Conservation (phyloP, 1,140 invertebrate species). For the Meloidogyne exigua region DNA sequence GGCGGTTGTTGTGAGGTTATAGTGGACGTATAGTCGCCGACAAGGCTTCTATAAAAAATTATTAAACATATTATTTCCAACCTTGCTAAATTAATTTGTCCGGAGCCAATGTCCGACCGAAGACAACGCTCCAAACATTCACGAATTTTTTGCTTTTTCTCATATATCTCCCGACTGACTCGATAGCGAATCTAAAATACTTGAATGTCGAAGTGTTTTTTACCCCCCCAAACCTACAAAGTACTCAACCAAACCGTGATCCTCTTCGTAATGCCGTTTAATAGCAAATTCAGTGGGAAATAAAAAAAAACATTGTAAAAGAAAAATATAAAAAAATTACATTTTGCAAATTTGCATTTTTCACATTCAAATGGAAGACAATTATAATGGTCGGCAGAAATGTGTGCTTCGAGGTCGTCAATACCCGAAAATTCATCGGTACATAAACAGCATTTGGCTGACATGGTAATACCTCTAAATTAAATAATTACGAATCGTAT, state of each 20-base stretch:
- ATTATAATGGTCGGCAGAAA: slow-evolving; percentile 31
- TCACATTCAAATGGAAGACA: slow-evolving; percentile 39
- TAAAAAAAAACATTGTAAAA: too few relatives aligned
- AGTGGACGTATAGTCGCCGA: not conserved
- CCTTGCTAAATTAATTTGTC: not conserved
- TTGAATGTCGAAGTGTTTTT: not conserved
- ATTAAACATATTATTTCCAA: not conserved
- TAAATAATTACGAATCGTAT: not conserved
- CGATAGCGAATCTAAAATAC: slow-evolving; percentile 26
- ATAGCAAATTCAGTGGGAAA: slow-evolving; percentile 44
- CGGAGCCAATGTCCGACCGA: not conserved
- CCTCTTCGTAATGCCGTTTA: slow-evolving; percentile 33
- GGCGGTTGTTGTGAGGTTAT: not conserved
- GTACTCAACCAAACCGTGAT: slow-evolving; percentile 40
- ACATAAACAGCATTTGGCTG: slow-evolving; percentile 24
- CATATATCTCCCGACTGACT: slow-evolving; percentile 18
- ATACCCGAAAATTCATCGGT: slow-evolving; percentile 26
- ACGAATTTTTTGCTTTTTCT: slow-evolving; percentile 29
- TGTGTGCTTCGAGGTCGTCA: slow-evolving; percentile 43
- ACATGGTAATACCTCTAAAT: not conserved
- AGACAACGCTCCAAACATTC: slow-evolving; percentile 23
- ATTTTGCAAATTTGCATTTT: slow-evolving; percentile 42
- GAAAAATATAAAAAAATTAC: too few relatives aligned
- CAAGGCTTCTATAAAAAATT: not conserved
- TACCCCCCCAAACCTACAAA: slow-evolving; percentile 19